phyloP scores from a whole-genome alignment of 2,113 vertebrate genomes.

The Odontophorus gujanensis region DNA sequence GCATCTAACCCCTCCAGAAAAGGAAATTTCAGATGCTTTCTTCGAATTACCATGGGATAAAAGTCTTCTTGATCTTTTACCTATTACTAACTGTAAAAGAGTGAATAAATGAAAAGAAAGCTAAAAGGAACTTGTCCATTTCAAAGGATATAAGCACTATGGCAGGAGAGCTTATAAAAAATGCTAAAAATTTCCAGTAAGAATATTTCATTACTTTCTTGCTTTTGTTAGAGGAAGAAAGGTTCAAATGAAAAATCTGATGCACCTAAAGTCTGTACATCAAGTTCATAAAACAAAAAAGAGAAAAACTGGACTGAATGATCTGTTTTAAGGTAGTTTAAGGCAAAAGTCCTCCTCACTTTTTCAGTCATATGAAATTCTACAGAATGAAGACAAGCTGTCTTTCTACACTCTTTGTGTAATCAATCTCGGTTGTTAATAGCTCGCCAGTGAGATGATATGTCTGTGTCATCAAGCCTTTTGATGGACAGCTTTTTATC shows the following conservation, averaged over 20 bases:
- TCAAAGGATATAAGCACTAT: background rate
- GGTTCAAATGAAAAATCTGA: background rate
- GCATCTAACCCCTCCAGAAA: background rate
- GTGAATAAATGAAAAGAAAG: background rate
- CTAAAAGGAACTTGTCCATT: background rate
- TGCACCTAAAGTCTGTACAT: background rate
- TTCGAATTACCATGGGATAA: too few relatives aligned
- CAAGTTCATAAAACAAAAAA: background rate
- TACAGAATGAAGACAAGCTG: background rate
- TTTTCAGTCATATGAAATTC: background rate
- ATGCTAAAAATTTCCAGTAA: background rate
- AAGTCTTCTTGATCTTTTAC: background rate
- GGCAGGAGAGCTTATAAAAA: background rate
- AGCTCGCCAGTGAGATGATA: background rate
- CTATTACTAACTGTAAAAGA: background rate
- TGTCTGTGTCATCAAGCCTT: background rate
- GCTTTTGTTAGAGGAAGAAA: background rate
- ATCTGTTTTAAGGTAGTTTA: background rate
- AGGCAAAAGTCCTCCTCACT: background rate
- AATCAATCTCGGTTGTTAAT: slow-evolving; percentile 28
- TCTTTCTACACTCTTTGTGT: background rate
- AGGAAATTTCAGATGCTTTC: background rate
- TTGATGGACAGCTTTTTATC: slow-evolving; percentile 58
- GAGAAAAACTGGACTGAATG: background rate
- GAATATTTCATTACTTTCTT: background rate